These are phyloP conservation scores for Anniella stebbinsi DNA, from an alignment of 2,797 vertebrate genomes.

Conservation along the genomic window DNA sequence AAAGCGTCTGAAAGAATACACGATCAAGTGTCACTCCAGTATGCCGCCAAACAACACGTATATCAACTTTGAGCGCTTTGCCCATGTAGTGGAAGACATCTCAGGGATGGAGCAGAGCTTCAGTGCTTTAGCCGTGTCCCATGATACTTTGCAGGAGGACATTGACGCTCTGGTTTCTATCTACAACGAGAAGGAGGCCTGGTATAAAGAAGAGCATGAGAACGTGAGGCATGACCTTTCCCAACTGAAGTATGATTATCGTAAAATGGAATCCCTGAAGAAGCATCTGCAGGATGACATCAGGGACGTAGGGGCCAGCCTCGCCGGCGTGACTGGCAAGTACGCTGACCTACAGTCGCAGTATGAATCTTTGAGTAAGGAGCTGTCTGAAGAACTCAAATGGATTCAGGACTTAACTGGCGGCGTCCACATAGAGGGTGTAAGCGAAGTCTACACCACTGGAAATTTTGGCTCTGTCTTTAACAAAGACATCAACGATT, in stretches of 20 bases:
- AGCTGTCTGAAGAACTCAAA: conserved; percentile 84
- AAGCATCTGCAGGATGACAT: conserved; percentile 85
- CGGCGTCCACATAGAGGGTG: conserved; percentile 77
- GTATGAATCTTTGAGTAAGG: conserved; percentile 83
- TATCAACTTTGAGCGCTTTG: conserved; percentile 89
- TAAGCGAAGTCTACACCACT: conserved; percentile 43
- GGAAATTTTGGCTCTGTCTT: conserved; percentile 73
- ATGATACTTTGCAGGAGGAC: conserved; percentile 83
- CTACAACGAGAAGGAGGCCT: conserved; percentile 89
- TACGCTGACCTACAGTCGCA: conserved; percentile 82
- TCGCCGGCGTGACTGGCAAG: conserved; percentile 78
- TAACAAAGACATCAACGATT: conserved; percentile 78
- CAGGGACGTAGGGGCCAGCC: conserved; percentile 71
- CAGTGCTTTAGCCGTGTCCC: conserved; percentile 74
- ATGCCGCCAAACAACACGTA: conserved; percentile 91
- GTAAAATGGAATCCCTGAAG: conserved; percentile 84
- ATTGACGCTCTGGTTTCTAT: conserved; percentile 87
- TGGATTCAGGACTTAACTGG: conserved; percentile 87
- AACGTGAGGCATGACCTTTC: conserved; percentile 84
- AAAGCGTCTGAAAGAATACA: conserved; percentile 89
- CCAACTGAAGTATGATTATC: conserved; percentile 86
- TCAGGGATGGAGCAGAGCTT: conserved; percentile 76
- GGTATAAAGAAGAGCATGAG: conserved; percentile 89
- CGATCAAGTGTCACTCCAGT: conserved; percentile 88
- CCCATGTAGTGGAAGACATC: conserved; percentile 84